phyloP scores from a whole-genome alignment of 2,888 invertebrate genomes.

The Polydrusus cervinus region DNA sequence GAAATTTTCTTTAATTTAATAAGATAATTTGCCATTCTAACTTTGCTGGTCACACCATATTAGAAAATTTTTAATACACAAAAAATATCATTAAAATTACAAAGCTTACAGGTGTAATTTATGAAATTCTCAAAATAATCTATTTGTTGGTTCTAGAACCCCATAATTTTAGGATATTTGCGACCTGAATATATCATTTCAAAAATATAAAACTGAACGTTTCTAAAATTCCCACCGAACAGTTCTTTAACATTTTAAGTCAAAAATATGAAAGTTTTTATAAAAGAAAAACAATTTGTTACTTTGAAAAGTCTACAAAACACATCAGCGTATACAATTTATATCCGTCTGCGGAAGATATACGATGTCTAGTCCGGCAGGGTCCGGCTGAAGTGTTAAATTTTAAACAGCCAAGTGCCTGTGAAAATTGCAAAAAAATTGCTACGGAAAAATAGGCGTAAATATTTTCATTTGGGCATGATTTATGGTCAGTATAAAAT shows the following conservation, averaged over 20 bases:
- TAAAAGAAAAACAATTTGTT: slow-evolving; percentile 29
- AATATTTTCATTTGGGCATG: slow-evolving; percentile 9
- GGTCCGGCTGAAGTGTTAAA: slow-evolving; percentile 38
- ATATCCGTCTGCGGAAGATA: slow-evolving; percentile 38
- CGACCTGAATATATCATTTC: too few relatives aligned
- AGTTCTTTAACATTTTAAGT: background rate
- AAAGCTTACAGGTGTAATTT: too few relatives aligned
- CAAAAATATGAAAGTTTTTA: slow-evolving; percentile 15
- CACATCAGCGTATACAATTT: slow-evolving; percentile 36
- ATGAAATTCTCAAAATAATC: too few relatives aligned
- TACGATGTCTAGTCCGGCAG: slow-evolving; percentile 33
- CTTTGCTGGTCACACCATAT: too few relatives aligned
- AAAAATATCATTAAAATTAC: too few relatives aligned
- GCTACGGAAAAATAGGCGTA: slow-evolving; percentile 17
- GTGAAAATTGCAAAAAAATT: slow-evolving; percentile 34
- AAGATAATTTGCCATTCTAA: too few relatives aligned
- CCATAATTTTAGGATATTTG: too few relatives aligned
- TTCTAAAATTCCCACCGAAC: too few relatives aligned
- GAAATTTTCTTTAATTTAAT: too few relatives aligned
- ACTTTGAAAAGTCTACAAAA: slow-evolving; percentile 32
- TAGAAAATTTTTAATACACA: too few relatives aligned
- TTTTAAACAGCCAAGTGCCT: slow-evolving; percentile 44
- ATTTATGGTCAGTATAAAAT: slow-evolving; percentile 17
- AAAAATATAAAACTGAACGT: too few relatives aligned
- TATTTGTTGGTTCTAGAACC: too few relatives aligned